A percentile compares a stretch with the other conserved stretches of the same genome.
phyloP scores from a whole-genome alignment of 1,140 invertebrate genomes.

The Drosophila lacertosa region DNA sequence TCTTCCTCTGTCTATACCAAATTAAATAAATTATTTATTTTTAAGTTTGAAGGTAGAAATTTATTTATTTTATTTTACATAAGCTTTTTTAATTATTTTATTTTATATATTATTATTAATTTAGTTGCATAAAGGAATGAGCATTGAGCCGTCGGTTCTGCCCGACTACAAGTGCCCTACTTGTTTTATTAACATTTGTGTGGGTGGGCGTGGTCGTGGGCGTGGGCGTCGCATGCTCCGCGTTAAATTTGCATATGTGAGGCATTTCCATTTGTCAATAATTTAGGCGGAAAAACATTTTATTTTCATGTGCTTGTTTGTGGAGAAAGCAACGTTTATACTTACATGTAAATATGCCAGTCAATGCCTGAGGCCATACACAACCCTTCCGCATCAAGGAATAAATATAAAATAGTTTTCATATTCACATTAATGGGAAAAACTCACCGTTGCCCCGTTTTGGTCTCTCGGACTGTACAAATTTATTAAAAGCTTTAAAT shows the following conservation, averaged over 20 bases:
- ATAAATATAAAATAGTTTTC: conserved; percentile 43
- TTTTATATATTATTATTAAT: conserved; percentile 4
- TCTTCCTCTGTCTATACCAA: no score
- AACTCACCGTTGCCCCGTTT: conserved; percentile 5
- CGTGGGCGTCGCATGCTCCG: not conserved
- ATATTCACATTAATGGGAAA: conserved; percentile 25
- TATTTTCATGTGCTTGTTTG: conserved; percentile 10
- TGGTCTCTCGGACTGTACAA: conserved; percentile 9
- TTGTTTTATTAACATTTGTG: not conserved
- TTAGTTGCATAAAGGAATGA: no score
- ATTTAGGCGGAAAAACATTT: conserved; percentile 26
- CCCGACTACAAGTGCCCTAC: no score
- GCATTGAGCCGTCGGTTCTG: no score
- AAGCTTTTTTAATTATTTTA: no score
- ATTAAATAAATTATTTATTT: no score
- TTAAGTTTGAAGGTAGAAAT: no score
- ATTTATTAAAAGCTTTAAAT: conserved; percentile 22
- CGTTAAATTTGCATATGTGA: conserved; percentile 23
- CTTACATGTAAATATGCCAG: not conserved
- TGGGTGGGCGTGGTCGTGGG: not conserved
- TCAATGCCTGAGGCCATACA: conserved; percentile 14
- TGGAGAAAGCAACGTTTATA: conserved; percentile 1
- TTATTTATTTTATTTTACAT: no score
- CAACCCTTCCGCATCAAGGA: conserved; percentile 11
- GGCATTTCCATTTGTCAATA: conserved; percentile 37